Conservation (phyloP, 2,797 vertebrate species). For the Brachyrhaphis roseni region DNA sequence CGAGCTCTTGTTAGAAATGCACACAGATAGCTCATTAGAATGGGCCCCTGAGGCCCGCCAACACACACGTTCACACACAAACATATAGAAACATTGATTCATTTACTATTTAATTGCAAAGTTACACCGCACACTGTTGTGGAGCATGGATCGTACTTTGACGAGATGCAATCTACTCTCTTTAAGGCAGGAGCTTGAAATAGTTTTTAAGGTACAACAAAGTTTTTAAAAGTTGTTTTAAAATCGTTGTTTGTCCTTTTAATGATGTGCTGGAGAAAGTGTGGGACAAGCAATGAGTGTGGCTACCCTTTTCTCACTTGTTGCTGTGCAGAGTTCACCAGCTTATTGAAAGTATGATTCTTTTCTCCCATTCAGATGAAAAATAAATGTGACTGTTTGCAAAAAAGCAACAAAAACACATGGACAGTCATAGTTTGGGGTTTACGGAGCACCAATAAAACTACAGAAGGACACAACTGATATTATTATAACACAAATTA, state of each 20-base stretch:
- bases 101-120: constrained; percentile 79
- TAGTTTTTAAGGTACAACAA: not conserved
- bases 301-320: not conserved
- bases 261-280: not conserved
- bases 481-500: not conserved
- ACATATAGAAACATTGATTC: constrained; percentile 78
- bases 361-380: not conserved
- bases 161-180: constrained; percentile 52
- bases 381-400: not conserved
- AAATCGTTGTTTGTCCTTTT: not conserved
- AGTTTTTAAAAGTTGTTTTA: not conserved
- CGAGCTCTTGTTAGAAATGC: constrained; percentile 82
- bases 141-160: constrained; percentile 47
- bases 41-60: constrained; percentile 79
- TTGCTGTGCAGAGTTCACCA: not conserved
- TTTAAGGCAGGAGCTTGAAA: constrained; percentile 28
- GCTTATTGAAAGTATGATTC: not conserved
- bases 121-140: constrained; percentile 46
- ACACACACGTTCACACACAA: constrained; percentile 72
- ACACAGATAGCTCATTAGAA: constrained; percentile 87
- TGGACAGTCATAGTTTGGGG: not conserved
- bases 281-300: not conserved
- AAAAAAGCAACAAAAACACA: not conserved
- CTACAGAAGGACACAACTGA: not conserved
- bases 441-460: not conserved